Evolutionary conservation across 2,888 invertebrate genomes (phyloP), one percentile per base, ranked within the genome.

Genomic region (Neria commutata): DNA sequence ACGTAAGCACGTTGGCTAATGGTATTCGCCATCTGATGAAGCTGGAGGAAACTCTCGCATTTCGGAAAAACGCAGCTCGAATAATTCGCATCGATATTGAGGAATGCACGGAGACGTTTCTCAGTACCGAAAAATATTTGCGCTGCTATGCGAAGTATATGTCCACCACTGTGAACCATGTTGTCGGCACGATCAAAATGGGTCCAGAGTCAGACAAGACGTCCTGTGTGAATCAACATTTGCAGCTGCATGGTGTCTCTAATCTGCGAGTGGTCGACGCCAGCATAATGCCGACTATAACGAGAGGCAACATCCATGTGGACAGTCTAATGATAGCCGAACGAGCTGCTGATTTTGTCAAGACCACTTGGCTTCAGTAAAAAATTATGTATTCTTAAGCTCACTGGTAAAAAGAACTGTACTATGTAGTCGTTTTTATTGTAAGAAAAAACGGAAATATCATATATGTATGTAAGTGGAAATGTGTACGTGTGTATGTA

Each of bases 321-420:
- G 90, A 92, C 0, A 86, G 88, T 0, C 90, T 93, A 16, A 93
- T 93, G 92, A 91, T 93, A 58, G 93, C 88, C 0, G 93, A 94
- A 75, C 92, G 91, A 70, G 90, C 86, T 0, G 85, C 90, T 1
- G 92, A 93, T 55, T 68, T 76, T 19, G 68, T 75, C 5, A 69
- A 66, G 26, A 60, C 72, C 34, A 64, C 72, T 6, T 72, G 75
- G 74, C n/a, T n/a, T n/a, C n/a, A n/a, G n/a, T n/a, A n/a, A n/a
- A n/a, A n/a, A n/a, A n/a, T n/a, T n/a, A n/a, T n/a, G n/a, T n/a
- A n/a, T n/a, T n/a, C n/a, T n/a, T n/a, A n/a, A n/a, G n/a, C n/a
- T n/a, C n/a, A n/a, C n/a, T n/a, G n/a, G n/a, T n/a, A n/a, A n/a
- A n/a, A n/a, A n/a, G n/a, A n/a, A n/a, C n/a, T n/a, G n/a, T n/a